Evolutionary conservation across 2,888 invertebrate genomes (phyloP), one percentile per base, ranked within the genome.

Genomic region (Drosophila mettleri): DNA sequence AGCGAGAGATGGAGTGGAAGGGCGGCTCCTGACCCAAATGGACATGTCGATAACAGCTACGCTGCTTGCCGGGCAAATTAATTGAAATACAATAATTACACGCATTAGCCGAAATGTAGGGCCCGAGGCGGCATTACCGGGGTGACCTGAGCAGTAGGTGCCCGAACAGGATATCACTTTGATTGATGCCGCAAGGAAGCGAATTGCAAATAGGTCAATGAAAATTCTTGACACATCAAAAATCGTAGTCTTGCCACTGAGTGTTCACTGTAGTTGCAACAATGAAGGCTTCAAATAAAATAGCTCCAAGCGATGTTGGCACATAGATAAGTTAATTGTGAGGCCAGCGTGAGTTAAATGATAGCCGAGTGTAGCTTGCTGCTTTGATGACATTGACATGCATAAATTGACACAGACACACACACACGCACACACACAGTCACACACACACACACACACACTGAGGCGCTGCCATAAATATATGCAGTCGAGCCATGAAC

Each of bases 1-100:
- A 39, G 9, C 14, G 29, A 9, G 20, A 14, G 14, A 1, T 10
- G 14, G 18, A n/a, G n/a, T n/a, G n/a, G n/a, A n/a, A n/a, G 16
- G 36, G 38, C 6, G n/a, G n/a, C n/a, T n/a, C n/a, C n/a, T 29
- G 18, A 9, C 9, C 53, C 14, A 70, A 67, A 70, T 70, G 71
- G 45, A 71, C 51, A 73, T 58, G 57, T 61, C 74, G 69, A 74
- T 69, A 74, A 58, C 63, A 58, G 38, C 43, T 55, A 20, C 45
- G 52, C 57, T 39, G 43, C 34, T 45, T 43, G 31, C 39, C 5
- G n/a, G 33, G 65, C 52, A 73, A 68, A 73, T 73, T 65, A 77
- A 77, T 77, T 73, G 77, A 73, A 77, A 77, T 65, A 76, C 67
- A 73, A 77, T 77, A 77, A 73, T 70, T 73, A 69, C 62, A 51